Conservation (phyloP, 2,888 invertebrate species). For the Priapulus caudatus region DNA sequence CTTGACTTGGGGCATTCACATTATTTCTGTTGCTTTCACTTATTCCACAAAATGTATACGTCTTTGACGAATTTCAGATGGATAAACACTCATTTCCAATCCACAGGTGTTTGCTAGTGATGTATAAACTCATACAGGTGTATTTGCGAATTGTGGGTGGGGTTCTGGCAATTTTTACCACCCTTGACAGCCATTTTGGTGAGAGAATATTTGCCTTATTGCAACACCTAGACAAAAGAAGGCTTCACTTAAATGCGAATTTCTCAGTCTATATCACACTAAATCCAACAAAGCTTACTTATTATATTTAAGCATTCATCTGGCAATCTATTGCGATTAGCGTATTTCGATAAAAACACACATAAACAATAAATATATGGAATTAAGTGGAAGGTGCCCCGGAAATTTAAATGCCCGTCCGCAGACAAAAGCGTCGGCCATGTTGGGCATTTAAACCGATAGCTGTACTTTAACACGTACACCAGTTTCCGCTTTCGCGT, state of each 20-base stretch:
- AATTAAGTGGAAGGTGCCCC: background rate
- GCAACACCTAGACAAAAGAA: background rate
- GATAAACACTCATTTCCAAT: no score
- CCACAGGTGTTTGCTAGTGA: no score
- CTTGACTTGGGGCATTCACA: no score
- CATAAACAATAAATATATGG: background rate
- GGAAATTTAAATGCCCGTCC: conserved; percentile 1
- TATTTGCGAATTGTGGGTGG: background rate
- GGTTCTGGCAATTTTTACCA: background rate
- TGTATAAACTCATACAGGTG: no score
- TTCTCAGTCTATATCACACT: background rate
- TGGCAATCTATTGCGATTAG: background rate
- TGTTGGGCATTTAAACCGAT: background rate
- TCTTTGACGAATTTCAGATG: no score
- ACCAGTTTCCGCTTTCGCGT: no score
- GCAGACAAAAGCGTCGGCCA: background rate
- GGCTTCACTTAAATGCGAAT: background rate
- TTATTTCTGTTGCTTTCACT: no score
- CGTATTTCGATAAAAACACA: background rate
- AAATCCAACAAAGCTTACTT: background rate
- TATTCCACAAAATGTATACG: no score
- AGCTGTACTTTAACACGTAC: no score
- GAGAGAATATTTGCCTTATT: background rate
- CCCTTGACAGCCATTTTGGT: background rate
- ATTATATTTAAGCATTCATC: background rate